phyloP scores from a whole-genome alignment of 2,888 invertebrate genomes.

The Hartigia nigra region DNA sequence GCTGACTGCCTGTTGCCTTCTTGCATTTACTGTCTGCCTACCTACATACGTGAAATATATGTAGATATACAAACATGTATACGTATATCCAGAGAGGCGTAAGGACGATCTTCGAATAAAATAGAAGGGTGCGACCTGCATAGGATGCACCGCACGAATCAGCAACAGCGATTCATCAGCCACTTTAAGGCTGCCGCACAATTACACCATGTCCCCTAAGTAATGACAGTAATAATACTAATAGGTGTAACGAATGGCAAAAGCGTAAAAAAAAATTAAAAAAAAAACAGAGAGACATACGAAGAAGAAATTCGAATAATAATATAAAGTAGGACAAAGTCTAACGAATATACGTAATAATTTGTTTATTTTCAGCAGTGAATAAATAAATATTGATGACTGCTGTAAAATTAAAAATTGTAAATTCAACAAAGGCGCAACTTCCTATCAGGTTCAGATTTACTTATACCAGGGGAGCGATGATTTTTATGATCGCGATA shows the following conservation, averaged over 20 bases:
- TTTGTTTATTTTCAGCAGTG: background rate
- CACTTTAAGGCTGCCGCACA: background rate
- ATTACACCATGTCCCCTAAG: background rate
- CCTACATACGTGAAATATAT: background rate
- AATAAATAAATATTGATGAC: background rate
- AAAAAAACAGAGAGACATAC: background rate
- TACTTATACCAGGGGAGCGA: slow-evolving; percentile 18
- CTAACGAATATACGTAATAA: background rate
- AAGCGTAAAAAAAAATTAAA: background rate
- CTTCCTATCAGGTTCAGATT: background rate
- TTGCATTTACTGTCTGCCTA: slow-evolving; percentile 1
- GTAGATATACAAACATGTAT: slow-evolving; percentile 13
- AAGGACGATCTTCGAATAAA: slow-evolving; percentile 7
- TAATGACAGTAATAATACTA: background rate
- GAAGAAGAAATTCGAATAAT: background rate
- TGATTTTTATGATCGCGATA: slow-evolving; percentile 60
- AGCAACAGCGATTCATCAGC: background rate
- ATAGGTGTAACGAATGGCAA: background rate
- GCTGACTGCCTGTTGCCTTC: background rate
- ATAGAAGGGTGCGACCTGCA: background rate
- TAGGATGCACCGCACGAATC: background rate
- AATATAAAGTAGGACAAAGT: background rate
- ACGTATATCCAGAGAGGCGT: slow-evolving; percentile 7
- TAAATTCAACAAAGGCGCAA: background rate
- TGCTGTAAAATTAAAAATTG: background rate